A percentile compares a stretch with the other conserved stretches of the same genome.
These are phyloP conservation scores for Gavia stellata DNA, from an alignment of 2,113 vertebrate genomes.

Conservation along the genomic window DNA sequence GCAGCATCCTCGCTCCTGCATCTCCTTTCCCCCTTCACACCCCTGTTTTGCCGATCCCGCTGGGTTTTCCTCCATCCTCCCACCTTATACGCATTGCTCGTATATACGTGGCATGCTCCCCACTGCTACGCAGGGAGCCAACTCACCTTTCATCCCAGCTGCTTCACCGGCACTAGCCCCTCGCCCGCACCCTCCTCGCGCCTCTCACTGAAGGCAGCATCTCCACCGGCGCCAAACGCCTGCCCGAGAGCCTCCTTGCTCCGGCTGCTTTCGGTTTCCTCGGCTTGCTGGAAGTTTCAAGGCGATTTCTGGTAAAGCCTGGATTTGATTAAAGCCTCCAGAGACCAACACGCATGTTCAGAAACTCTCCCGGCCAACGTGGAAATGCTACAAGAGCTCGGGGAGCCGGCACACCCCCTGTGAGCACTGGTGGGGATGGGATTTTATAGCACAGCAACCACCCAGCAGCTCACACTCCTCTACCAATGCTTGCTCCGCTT, in stretches of 20 bases:
- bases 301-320: background rate
- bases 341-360: constrained; percentile 32
- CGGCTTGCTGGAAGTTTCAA: background rate
- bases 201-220: background rate
- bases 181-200: background rate
- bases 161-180: background rate
- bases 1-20: background rate
- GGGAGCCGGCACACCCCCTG: background rate
- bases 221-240: background rate
- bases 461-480: background rate
- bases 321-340: constrained; percentile 47
- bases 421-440: background rate
- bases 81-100: rapidly evolving
- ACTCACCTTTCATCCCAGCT: background rate
- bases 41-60: rapidly evolving
- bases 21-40: background rate
- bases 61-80: background rate
- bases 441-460: constrained; percentile 7
- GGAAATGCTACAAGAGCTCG: background rate
- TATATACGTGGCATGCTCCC: rapidly evolving
- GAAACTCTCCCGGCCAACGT: background rate
- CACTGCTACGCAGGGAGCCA: background rate
- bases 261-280: background rate
- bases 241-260: background rate
- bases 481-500: background rate